These are phyloP conservation scores for Scelioninae gen. 2 DNA, from an alignment of 2,888 invertebrate genomes.

Conservation along the genomic window DNA sequence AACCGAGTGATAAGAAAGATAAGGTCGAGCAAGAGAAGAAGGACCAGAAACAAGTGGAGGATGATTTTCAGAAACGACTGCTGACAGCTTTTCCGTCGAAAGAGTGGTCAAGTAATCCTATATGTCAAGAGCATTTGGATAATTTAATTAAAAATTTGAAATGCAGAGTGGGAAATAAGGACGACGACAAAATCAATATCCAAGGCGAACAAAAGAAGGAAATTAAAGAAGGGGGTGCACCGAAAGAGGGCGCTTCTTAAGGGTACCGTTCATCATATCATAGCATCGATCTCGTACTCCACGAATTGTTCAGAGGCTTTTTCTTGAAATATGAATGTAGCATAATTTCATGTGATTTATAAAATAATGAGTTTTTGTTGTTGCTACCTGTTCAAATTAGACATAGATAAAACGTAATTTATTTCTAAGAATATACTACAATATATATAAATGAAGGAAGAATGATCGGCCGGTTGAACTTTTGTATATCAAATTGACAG, in stretches of 20 bases:
- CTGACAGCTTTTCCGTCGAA: constrained; percentile 65
- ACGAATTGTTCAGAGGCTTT: constrained; percentile 1
- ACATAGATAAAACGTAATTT: too few relatives aligned
- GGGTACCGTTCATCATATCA: constrained; percentile 18
- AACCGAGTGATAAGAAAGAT: constrained; percentile 28
- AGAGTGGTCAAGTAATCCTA: constrained; percentile 67
- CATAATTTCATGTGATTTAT: background rate
- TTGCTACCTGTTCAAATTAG: too few relatives aligned
- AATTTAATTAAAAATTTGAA: constrained; percentile 66
- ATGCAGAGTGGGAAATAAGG: constrained; percentile 61
- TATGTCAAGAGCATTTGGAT: constrained; percentile 66
- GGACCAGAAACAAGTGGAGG: constrained; percentile 58
- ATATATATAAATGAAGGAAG: too few relatives aligned
- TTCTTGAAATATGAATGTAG: background rate
- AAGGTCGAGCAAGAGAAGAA: constrained; percentile 25
- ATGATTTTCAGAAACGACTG: constrained; percentile 55
- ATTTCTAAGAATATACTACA: too few relatives aligned
- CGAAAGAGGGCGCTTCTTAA: constrained; percentile 14
- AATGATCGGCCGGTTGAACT: too few relatives aligned
- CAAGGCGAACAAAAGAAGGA: constrained; percentile 3
- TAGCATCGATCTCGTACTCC: constrained; percentile 20
- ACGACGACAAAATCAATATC: background rate
- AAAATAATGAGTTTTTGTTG: too few relatives aligned
- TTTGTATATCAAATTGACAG: too few relatives aligned
- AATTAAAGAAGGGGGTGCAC: background rate